A percentile compares a stretch with the other conserved stretches of the same genome.
phyloP scores from a whole-genome alignment of 2,113 vertebrate genomes.

The Rhinogobius similis region DNA sequence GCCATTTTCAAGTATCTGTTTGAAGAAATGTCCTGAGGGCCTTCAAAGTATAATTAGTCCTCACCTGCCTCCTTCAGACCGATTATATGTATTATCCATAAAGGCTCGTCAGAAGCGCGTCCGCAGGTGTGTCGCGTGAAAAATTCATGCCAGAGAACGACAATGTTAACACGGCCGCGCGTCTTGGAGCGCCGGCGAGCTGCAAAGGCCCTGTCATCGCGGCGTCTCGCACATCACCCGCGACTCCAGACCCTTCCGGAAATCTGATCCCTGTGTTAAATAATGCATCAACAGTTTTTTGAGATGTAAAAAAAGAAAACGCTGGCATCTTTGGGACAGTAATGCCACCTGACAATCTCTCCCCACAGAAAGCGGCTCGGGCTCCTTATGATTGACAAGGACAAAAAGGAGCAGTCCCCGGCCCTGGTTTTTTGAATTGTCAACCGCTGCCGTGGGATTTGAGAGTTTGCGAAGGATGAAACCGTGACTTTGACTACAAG shows the following conservation, averaged over 20 bases:
- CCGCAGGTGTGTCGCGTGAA: conserved; percentile 3
- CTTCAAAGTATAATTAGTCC: background rate
- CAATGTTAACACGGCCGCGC: background rate
- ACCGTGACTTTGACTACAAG: conserved; percentile 79
- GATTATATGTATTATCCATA: conserved; percentile 8
- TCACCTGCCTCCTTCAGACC: background rate
- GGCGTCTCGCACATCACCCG: too few relatives aligned
- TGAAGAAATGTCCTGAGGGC: background rate
- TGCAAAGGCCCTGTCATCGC: conserved; percentile 25
- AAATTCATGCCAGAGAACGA: background rate
- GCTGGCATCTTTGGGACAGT: conserved; percentile 74
- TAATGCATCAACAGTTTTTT: conserved; percentile 74
- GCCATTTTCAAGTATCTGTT: background rate
- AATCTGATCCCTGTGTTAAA: conserved; percentile 76
- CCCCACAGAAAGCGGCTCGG: conserved; percentile 65
- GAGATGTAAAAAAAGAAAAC: conserved; percentile 75
- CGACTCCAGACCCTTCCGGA: conserved; percentile 55
- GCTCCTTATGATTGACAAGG: conserved; percentile 80
- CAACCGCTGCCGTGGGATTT: conserved; percentile 74
- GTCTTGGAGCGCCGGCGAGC: background rate
- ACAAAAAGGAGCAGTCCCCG: conserved; percentile 75
- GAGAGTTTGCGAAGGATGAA: conserved; percentile 70
- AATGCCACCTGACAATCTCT: conserved; percentile 79
- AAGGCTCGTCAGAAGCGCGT: background rate
- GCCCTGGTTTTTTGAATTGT: conserved; percentile 76